Evolutionary conservation across 2,113 vertebrate species (phyloP).

Genomic region (Hemibagrus wyckioides): DNA sequence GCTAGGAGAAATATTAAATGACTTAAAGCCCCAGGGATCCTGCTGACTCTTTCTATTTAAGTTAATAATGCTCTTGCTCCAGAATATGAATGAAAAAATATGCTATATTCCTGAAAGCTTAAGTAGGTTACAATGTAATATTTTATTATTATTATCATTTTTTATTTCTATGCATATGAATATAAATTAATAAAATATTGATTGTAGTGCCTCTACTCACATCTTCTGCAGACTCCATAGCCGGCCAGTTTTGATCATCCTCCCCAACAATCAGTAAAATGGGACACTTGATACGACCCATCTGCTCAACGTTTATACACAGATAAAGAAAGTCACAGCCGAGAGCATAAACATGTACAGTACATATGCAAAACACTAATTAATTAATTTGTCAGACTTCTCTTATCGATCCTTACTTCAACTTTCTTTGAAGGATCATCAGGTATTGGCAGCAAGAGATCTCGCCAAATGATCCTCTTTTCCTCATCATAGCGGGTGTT

Average conservation of each 20-base stretch:
- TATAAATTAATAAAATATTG: background rate
- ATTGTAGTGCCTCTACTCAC: slow-evolving; percentile 58
- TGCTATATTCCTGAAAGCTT: background rate
- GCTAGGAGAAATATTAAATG: background rate
- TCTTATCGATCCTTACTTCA: slow-evolving; percentile 58
- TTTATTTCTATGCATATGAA: background rate
- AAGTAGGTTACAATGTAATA: background rate
- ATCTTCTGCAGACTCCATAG: slow-evolving; percentile 68
- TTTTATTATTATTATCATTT: background rate
- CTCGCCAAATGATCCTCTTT: slow-evolving; percentile 58
- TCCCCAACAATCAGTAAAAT: slow-evolving; percentile 70
- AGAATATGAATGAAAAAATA: background rate
- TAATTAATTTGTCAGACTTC: background rate
- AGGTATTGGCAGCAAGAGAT: slow-evolving; percentile 69
- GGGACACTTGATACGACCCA: slow-evolving; percentile 68
- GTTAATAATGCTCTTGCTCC: background rate
- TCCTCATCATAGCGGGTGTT: slow-evolving; percentile 62
- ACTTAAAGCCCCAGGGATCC: background rate
- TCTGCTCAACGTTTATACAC: slow-evolving; percentile 56
- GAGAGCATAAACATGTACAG: background rate
- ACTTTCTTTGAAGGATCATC: slow-evolving; percentile 65
- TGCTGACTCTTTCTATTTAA: background rate
- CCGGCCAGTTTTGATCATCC: slow-evolving; percentile 75
- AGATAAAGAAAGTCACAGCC: background rate
- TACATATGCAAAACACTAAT: background rate